phyloP scores from a whole-genome alignment of 2,888 invertebrate species.

The Pristionchus fissidentatus region DNA sequence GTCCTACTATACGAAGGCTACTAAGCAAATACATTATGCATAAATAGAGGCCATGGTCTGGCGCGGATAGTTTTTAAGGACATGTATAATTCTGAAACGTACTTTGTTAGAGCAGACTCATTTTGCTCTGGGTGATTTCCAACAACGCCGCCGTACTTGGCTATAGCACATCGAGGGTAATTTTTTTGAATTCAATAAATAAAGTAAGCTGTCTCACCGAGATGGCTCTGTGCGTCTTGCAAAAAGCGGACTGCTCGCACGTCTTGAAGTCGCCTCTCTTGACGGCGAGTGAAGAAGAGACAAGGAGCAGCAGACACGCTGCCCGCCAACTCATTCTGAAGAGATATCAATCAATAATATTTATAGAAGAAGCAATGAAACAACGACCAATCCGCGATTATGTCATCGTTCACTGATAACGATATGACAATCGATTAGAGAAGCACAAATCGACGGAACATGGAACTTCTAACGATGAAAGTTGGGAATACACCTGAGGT shows the following conservation, averaged over 20 bases:
- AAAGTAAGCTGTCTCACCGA: conserved; percentile 51
- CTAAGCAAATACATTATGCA: too few relatives aligned
- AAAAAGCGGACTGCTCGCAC: conserved; percentile 73
- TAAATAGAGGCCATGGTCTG: too few relatives aligned
- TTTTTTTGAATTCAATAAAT: background rate
- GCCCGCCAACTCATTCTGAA: background rate
- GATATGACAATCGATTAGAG: background rate
- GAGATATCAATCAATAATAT: background rate
- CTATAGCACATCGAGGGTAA: too few relatives aligned
- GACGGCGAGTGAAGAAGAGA: conserved; percentile 53
- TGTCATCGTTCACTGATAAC: conserved; percentile 11
- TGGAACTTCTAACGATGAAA: background rate
- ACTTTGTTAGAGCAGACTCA: too few relatives aligned
- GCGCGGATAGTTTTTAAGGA: too few relatives aligned
- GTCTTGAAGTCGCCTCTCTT: conserved; percentile 74
- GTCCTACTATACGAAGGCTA: too few relatives aligned
- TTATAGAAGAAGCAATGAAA: background rate
- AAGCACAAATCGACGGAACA: background rate
- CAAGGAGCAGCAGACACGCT: conserved; percentile 8
- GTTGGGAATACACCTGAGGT: background rate
- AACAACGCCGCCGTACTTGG: too few relatives aligned
- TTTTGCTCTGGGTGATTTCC: too few relatives aligned
- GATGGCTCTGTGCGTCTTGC: conserved; percentile 67
- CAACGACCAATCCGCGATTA: background rate
- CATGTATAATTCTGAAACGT: too few relatives aligned